Percentiles rank a stretch among this genome's conserved stretches.
These are phyloP conservation scores for Anguilla rostrata DNA, from an alignment of 2,113 vertebrate species.

Conservation along the genomic window DNA sequence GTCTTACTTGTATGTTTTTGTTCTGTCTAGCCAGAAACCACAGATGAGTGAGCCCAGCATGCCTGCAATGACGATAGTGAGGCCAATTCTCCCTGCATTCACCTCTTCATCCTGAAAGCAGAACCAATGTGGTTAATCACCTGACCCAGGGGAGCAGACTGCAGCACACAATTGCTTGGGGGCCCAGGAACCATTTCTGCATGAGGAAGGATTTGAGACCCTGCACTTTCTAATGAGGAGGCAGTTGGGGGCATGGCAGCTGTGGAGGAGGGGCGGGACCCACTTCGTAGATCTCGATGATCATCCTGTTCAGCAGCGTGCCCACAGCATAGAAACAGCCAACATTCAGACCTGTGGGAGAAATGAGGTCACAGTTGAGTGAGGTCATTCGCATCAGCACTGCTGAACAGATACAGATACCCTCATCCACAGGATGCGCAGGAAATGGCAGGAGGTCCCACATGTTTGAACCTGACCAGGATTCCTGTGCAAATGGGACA, in stretches of 20 bases:
- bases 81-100: conserved; percentile 93
- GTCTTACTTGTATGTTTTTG: conserved; percentile 94
- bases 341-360: conserved; percentile 83
- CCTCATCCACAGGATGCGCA: conserved; percentile 4
- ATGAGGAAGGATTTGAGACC: neutral
- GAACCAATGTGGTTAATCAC: conserved; percentile 1
- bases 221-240: neutral
- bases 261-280: conserved; percentile 54
- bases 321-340: conserved; percentile 90
- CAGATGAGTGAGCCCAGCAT: conserved; percentile 88
- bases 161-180: too few relatives aligned
- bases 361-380: conserved; percentile 34
- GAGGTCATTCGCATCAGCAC: neutral
- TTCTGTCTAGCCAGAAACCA: conserved; percentile 93
- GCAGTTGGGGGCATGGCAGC: neutral
- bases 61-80: conserved; percentile 87
- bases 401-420: conserved; percentile 2
- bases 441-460: conserved; percentile 26
- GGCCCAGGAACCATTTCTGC: neutral
- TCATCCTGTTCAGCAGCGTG: conserved; percentile 90
- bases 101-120: conserved; percentile 83
- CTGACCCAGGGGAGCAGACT: too few relatives aligned
- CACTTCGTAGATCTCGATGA: conserved; percentile 85
- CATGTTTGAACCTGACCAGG: neutral
- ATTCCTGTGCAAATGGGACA: neutral